A percentile compares a stretch with the other conserved stretches of the same genome.
These are phyloP conservation scores for Eulemur macaco DNA, from an alignment of 2,113 vertebrate genomes.

Conservation along the genomic window DNA sequence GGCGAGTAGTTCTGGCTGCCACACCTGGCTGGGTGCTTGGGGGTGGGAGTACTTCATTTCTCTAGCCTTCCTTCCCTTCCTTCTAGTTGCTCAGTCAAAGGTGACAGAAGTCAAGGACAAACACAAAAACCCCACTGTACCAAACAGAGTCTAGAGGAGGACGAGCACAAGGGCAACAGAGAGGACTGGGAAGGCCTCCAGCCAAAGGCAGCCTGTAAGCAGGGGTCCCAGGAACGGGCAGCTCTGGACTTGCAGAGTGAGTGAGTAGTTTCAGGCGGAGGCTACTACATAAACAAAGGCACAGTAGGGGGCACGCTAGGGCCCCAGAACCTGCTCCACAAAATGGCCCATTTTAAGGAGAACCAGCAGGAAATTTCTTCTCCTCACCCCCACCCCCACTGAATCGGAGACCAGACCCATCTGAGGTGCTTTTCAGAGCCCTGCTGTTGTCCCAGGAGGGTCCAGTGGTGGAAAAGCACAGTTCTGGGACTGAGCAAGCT, in stretches of 20 bases:
- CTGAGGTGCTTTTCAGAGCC: not conserved
- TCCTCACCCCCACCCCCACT: accelerated
- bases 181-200: not conserved
- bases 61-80: not conserved
- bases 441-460: not conserved
- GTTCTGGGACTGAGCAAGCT: not conserved
- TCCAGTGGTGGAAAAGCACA: not conserved
- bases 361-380: not conserved
- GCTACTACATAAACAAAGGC: not conserved
- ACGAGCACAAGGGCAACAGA: not conserved
- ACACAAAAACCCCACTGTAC: not conserved
- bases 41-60: not conserved
- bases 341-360: not conserved
- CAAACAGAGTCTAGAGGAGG: not conserved
- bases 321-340: not conserved
- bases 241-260: not conserved
- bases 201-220: not conserved
- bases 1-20: not conserved
- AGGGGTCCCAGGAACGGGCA: not conserved
- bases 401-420: not conserved
- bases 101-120: not conserved
- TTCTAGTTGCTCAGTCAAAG: not conserved
- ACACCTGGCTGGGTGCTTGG: not conserved
- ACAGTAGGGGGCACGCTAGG: accelerated
- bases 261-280: not conserved